Conservation (phyloP, 2,888 invertebrate species). For the Leptopterna dolabrata region DNA sequence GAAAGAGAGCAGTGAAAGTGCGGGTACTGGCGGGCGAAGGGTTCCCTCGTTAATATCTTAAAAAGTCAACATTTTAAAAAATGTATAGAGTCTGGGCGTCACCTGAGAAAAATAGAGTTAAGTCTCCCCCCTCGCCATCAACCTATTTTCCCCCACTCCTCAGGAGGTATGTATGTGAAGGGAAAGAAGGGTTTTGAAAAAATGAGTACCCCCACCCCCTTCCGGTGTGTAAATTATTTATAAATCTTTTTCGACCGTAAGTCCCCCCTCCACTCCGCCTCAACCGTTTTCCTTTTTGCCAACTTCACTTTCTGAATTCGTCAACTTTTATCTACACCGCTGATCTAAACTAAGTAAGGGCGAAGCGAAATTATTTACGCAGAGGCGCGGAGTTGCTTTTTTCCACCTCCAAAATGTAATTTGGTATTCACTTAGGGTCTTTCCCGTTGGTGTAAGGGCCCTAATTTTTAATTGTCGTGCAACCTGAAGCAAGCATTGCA, state of each 20-base stretch:
- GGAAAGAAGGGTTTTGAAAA: neutral
- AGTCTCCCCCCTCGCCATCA: neutral
- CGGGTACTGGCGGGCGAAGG: neutral
- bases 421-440: neutral
- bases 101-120: constrained; percentile 6
- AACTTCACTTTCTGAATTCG: constrained; percentile 12
- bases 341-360: constrained; percentile 31
- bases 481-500: neutral
- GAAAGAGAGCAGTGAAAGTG: neutral
- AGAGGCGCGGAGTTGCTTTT: neutral
- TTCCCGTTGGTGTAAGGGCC: neutral
- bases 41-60: constrained; percentile 35
- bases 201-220: neutral
- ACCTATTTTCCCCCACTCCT: neutral
- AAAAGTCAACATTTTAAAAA: constrained; percentile 46
- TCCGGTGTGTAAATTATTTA: constrained; percentile 34
- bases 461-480: neutral
- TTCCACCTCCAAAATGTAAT: neutral
- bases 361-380: neutral
- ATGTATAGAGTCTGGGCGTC: constrained; percentile 27
- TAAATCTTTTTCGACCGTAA: constrained; percentile 29
- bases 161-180: neutral
- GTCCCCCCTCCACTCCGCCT: neutral
- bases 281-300: neutral
- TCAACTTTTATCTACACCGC: constrained; percentile 20